Conservation (phyloP, 2,113 vertebrate species). For the Psophia crepitans region DNA sequence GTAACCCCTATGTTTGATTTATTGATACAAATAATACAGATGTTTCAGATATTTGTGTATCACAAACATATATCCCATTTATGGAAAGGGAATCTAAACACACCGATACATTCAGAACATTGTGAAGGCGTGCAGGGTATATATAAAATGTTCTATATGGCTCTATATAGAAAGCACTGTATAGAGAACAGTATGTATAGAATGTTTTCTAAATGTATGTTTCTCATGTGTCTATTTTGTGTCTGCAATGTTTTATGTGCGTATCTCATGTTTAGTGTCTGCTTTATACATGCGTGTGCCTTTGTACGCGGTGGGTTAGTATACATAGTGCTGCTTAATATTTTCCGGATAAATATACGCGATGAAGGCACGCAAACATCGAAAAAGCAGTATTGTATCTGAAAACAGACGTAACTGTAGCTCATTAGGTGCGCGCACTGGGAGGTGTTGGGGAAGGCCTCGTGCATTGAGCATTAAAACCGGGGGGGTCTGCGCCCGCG, state of each 20-base stretch:
- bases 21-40: rapidly evolving
- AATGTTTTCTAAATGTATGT: background rate
- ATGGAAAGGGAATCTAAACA: background rate
- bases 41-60: background rate
- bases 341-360: background rate
- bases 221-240: background rate
- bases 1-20: rapidly evolving
- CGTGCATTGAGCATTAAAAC: background rate
- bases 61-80: too few relatives aligned
- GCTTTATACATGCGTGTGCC: background rate
- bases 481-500: rapidly evolving
- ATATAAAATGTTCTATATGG: background rate
- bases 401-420: background rate
- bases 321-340: background rate
- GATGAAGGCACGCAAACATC: background rate
- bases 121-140: background rate
- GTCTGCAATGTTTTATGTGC: background rate
- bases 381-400: background rate
- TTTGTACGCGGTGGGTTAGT: background rate
- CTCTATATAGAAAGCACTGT: background rate
- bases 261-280: background rate
- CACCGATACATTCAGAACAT: background rate
- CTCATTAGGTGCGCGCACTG: background rate
- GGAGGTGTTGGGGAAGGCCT: background rate
- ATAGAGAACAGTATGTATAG: too few relatives aligned